Base-by-base conservation (phyloP, 1,140 invertebrate species). In the Cydia fagiglandana region DNA sequence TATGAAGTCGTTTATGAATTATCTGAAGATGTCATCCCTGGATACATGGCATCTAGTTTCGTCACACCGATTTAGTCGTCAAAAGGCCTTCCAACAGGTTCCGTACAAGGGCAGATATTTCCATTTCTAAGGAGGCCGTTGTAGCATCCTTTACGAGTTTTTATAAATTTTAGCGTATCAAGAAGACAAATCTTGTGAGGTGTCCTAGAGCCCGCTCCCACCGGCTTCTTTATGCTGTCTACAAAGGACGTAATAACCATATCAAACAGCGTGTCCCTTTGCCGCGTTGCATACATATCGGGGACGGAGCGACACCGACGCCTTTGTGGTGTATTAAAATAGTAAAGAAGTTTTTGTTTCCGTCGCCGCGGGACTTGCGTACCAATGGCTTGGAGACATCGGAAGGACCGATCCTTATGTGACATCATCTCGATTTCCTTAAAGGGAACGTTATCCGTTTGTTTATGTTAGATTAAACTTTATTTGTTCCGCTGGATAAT, bases 201-300 rank as follows among this genome's bases (percentile, higher is more conserved):
- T 80, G 83, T 87, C 85, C 83, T 84, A 84, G 81, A 74, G 75
- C 75, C 38, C 56, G 79, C 84, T 88, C 84, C 84, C 86, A 86
- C 84, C 86, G 86, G 83, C 82, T 88, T 80, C 86, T 86, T 86
- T 87, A 89, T 88, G 83, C 83, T 82, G 83, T 79, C 85, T 82
- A 89, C 89, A 92, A 92, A 91, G 89, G 84, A 89, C 83, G 89
- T 92, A 91, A 92, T 91, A 91, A 91, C 89, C 91, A 92, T 91
- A 91, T 92, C 91, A 92, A 91, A 90, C 88, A 84, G 88, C 85
- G 84, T 88, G 88, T 90, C 88, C 89, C 87, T 91, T 87, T 83
- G 86, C 89, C 81, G 88, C 76, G 84, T 79, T 86, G 90, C 88
- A 92, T 92, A 92, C 90, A 90, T 90, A 92, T 91, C 77, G 77